Base-by-base conservation (phyloP, 1,140 invertebrate species). In the Papilio helenus region DNA sequence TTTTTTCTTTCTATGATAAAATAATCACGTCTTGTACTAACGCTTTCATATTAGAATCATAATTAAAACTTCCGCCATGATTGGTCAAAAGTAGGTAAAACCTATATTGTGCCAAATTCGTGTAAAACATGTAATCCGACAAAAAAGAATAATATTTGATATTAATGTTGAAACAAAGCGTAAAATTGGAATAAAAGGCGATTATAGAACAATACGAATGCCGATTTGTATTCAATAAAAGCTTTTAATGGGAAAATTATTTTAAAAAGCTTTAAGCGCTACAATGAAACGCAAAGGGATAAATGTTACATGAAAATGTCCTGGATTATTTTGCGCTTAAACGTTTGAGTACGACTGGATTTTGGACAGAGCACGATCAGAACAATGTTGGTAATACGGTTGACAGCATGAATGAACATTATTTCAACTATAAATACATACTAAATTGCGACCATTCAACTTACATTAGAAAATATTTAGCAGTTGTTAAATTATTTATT, bases 151-250 rank as follows among this genome's bases (percentile, higher is more conserved):
- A 74, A 74, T 49, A 49, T 74, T 74, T 74, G 46, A 74, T 46
- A 51, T 74, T 51, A 68, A 68, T 51, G 72, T 10, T 68, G 72
- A 74, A 74, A 74, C 44, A 74, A 74, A 74, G 72, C n/a, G 23
- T 49, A 46, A 74, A 74, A 49, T 74, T 51, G 44, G 23, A 29
- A 68, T 68, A 74, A 74, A 74, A 74, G 46, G 72, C 72, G 72
- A 74, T 74, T 74, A 74, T 26, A 46, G 39, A 49, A 74, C 20
- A 49, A 74, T 74, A 51, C 46, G 20, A 74, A 51, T 51, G 42
- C 44, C 44, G 42, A 74, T 49, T 74, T 74, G 42, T 74, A 74
- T 74, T 74, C 72, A 74, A 74, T 74, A 74, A 49, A 74, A 26
- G 42, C 44, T 74, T 74, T 46, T 49, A 74, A 49, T 74, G 72